These are phyloP conservation scores for Hanleya hanleyi DNA, from an alignment of 2,888 invertebrate genomes.

Conservation along the genomic window DNA sequence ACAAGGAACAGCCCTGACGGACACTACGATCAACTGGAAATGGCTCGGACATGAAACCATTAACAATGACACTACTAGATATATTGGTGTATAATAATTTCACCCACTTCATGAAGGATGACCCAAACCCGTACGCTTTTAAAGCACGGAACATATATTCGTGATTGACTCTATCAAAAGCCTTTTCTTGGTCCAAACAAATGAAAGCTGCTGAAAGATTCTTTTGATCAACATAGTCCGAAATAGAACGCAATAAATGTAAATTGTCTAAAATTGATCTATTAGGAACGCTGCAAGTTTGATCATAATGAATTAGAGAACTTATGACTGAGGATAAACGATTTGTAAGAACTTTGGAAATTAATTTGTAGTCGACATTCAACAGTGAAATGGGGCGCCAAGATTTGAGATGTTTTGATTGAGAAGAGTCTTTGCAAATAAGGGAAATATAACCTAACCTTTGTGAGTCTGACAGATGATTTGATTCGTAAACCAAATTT, in stretches of 20 bases:
- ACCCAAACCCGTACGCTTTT: conserved; percentile 37
- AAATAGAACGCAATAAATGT: conserved; percentile 36
- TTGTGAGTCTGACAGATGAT: conserved; percentile 22
- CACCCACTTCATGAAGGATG: conserved; percentile 38
- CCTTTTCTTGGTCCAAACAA: conserved; percentile 46
- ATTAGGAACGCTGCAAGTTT: conserved; percentile 42
- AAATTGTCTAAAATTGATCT: conserved; percentile 44
- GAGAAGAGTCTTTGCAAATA: conserved; percentile 38
- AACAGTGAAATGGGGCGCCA: conserved; percentile 44
- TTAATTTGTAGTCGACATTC: conserved; percentile 43
- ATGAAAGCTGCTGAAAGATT: conserved; percentile 34
- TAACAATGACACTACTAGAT: conserved; percentile 4
- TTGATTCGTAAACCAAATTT: conserved; percentile 17
- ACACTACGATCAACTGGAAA: conserved; percentile 14
- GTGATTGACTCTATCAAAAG: conserved; percentile 44
- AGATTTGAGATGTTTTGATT: conserved; percentile 32
- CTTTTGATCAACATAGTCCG: conserved; percentile 39
- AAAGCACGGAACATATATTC: conserved; percentile 39
- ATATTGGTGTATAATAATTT: conserved; percentile 35
- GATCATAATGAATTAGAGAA: conserved; percentile 31
- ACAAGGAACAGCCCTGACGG: conserved; percentile 20
- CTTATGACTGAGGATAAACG: conserved; percentile 31
- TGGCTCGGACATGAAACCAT: conserved; percentile 10
- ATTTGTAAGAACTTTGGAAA: conserved; percentile 39
- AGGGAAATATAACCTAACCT: conserved; percentile 29